Conservation (phyloP, 2,888 invertebrate genomes). For the Melolontha melolontha region DNA sequence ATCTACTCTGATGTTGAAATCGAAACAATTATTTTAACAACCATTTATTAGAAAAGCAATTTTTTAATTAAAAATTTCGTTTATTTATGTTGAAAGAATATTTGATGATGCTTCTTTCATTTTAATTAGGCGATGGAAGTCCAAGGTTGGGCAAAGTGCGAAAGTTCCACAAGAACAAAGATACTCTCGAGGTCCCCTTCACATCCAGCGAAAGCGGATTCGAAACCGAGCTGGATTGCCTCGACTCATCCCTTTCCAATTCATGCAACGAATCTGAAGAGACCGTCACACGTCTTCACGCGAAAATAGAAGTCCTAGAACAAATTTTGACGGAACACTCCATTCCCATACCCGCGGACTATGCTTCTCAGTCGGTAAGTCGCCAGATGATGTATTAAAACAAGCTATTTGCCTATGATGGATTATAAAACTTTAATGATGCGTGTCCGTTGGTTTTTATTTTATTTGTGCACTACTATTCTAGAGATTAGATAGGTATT, state of each 20-base stretch:
- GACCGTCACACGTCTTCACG: conserved; percentile 54
- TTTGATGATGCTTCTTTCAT: conserved; percentile 9
- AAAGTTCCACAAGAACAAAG: conserved; percentile 68
- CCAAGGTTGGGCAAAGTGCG: conserved; percentile 72
- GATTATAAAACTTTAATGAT: too few species aligned
- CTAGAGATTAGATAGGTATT: not conserved
- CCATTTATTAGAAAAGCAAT: too few species aligned
- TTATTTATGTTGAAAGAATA: too few species aligned
- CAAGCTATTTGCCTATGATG: conserved; percentile 1
- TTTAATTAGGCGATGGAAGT: conserved; percentile 66
- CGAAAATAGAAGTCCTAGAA: conserved; percentile 62
- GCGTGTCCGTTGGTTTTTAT: not conserved
- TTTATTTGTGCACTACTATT: conserved; percentile 1
- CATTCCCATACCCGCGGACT: conserved; percentile 56
- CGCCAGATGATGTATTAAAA: conserved; percentile 21
- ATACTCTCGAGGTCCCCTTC: conserved; percentile 61
- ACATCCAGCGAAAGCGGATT: conserved; percentile 64
- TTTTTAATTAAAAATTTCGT: too few species aligned
- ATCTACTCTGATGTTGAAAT: too few species aligned
- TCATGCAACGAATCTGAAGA: conserved; percentile 54
- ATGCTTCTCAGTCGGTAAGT: conserved; percentile 55
- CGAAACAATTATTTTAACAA: too few species aligned
- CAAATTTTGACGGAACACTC: conserved; percentile 60
- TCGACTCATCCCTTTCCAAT: conserved; percentile 58
- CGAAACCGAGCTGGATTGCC: conserved; percentile 63